Evolutionary conservation across 2,888 invertebrate genomes (phyloP), one percentile per base, ranked within the genome.

Genomic region (Reticulitermes lucifugus): DNA sequence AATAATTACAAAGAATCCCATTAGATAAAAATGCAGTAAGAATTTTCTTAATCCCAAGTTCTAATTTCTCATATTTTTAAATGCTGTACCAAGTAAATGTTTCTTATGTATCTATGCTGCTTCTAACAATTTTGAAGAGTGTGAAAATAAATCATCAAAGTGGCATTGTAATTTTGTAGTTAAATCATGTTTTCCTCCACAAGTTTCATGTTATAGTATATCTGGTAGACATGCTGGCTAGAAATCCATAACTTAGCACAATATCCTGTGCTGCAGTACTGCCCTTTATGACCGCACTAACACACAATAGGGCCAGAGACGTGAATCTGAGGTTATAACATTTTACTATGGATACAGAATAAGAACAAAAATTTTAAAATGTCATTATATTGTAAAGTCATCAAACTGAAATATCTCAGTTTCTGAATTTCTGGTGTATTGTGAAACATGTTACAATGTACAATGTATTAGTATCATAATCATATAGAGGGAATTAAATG

Each of bases 31-130:
- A 51, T 46, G 9, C 25, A 25, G n/a, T 25, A 77, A 51, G 22
- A 25, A 35, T 35, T 18, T 51, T 55, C 25, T 60, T 10, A 41
- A 81, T 60, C n/a, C n/a, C 59, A 60, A 60, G 65, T 43, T 81
- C 70, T 81, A 65, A 81, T 65, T 81, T 81, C 41, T 25, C 51
- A 46, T 81, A 70, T 81, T 81, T 80, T 81, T 81, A 70, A 81
- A 43, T 41, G 43, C 25, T 70, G 35, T 35, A 60, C 41, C 65
- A 81, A 81, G 25, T 81, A 81, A 51, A 81, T 81, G 81, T 65
- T 81, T 65, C 22, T 41, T 81, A 70, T 81, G 70, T 81, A 81
- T 81, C 41, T 18, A n/a, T 81, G 81, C n/a, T 22, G 41, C 73
- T 41, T 73, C 14, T 73, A 77, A 77, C 77, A 46, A 46, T 77